phyloP scores from a whole-genome alignment of 2,797 vertebrate genomes.

The Sylvia borin region DNA sequence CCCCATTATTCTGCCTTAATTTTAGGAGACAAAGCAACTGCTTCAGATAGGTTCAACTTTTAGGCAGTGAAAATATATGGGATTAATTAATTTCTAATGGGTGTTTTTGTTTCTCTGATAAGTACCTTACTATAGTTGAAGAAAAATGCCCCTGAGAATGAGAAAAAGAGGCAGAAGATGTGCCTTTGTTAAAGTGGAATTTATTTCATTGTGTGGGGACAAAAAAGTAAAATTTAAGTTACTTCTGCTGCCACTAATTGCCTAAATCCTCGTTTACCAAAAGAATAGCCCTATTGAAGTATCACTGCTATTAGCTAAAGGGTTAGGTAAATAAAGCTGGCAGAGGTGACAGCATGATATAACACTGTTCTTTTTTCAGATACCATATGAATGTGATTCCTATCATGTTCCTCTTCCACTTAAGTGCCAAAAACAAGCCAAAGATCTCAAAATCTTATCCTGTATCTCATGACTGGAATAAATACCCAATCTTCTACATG shows the following conservation, averaged over 20 bases:
- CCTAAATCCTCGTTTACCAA: background rate
- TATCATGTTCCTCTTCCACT: background rate
- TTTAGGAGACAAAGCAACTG: background rate
- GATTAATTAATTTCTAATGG: background rate
- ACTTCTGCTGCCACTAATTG: background rate
- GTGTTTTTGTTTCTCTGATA: background rate
- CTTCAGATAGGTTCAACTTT: background rate
- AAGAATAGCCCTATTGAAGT: background rate
- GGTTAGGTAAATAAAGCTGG: background rate
- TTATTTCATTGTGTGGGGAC: background rate
- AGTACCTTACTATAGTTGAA: background rate
- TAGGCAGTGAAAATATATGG: background rate
- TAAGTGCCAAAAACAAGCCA: background rate
- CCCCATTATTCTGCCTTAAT: background rate
- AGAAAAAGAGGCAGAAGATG: background rate
- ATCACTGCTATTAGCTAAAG: background rate
- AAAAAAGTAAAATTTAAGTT: background rate
- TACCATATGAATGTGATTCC: background rate
- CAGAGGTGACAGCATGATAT: background rate
- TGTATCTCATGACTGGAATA: background rate
- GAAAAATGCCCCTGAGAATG: background rate
- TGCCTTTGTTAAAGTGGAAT: background rate
- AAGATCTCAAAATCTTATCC: constrained; percentile 3
- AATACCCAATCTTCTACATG: background rate
- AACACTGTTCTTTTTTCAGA: background rate